These are phyloP conservation scores for Notamacropus eugenii DNA, from an alignment of 2,797 vertebrate genomes.

Conservation along the genomic window DNA sequence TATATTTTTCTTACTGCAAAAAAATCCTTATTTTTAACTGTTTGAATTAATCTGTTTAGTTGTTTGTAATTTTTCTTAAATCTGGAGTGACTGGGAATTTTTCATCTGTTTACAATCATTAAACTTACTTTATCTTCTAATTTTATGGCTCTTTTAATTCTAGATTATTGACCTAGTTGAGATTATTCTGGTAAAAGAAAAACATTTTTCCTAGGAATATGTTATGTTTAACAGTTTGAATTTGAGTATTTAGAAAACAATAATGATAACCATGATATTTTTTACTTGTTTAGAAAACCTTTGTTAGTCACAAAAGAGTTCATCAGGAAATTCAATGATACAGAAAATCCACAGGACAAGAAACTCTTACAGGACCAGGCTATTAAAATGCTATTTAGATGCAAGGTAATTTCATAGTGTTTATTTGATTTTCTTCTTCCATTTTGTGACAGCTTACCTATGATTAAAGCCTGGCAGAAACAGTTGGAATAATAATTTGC, in stretches of 20 bases:
- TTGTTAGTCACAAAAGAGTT: constrained; percentile 82
- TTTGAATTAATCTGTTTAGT: neutral
- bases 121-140: neutral
- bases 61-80: neutral
- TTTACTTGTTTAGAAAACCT: constrained; percentile 69
- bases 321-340: constrained; percentile 77
- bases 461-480: constrained; percentile 32
- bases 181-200: neutral
- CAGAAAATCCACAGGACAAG: constrained; percentile 69
- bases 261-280: constrained; percentile 40
- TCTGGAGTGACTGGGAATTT: neutral
- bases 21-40: neutral
- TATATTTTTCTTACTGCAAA: neutral
- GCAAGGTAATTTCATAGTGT: constrained; percentile 67
- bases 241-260: constrained; percentile 48
- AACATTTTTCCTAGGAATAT: constrained; percentile 23
- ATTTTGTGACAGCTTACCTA: neutral
- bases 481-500: constrained; percentile 20
- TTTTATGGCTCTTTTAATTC: neutral
- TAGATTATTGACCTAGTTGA: neutral
- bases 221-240: neutral
- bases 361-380: constrained; percentile 75
- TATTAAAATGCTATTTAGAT: constrained; percentile 78
- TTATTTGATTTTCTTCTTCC: constrained; percentile 55
- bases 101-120: neutral